These are phyloP conservation scores for Megaleporinus macrocephalus DNA, from an alignment of 2,113 vertebrate species.

Conservation along the genomic window DNA sequence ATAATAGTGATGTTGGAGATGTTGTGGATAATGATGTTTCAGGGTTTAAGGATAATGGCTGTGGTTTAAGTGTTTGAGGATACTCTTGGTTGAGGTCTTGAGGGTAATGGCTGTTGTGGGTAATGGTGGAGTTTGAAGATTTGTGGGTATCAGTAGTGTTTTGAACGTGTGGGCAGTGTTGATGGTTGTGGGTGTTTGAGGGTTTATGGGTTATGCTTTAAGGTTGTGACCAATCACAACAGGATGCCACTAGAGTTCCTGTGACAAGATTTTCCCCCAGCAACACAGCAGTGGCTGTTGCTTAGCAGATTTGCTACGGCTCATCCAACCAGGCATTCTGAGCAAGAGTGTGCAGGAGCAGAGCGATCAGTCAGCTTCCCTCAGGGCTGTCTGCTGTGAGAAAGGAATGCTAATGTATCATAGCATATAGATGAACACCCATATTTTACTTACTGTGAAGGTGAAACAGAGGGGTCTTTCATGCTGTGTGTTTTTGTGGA, in stretches of 20 bases:
- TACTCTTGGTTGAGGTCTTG: too few species aligned
- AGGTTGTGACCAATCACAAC: conserved; percentile 32
- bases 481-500: not conserved
- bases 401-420: conserved; percentile 9
- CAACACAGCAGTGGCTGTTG: conserved; percentile 53
- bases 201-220: not conserved
- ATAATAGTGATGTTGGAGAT: too few species aligned
- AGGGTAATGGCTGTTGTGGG: not conserved
- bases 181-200: too few species aligned
- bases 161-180: not conserved
- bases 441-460: not conserved
- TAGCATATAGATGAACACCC: not conserved
- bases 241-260: not conserved
- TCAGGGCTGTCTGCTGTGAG: not conserved
- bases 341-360: conserved; percentile 1
- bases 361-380: conserved; percentile 39
- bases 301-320: conserved; percentile 52
- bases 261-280: conserved; percentile 43
- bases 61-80: too few species aligned
- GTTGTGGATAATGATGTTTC: not conserved
- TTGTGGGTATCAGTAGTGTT: not conserved
- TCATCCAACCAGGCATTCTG: conserved; percentile 32
- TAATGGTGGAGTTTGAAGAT: not conserved
- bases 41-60: not conserved
- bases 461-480: not conserved